Conservation (phyloP, 2,888 invertebrate species). For the Ethmia dodecea region DNA sequence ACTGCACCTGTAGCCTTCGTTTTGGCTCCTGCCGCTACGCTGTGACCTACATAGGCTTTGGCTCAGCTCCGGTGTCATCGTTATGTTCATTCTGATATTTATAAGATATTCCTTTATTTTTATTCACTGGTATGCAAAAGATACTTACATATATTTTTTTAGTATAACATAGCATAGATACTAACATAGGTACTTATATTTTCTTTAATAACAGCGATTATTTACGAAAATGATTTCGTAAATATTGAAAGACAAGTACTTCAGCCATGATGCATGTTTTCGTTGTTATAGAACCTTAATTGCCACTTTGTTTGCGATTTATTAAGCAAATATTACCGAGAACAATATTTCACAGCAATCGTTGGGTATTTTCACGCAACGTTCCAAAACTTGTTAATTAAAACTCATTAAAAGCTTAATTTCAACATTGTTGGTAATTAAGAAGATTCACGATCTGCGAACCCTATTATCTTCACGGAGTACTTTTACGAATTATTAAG, state of each 20-base stretch:
- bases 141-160: too few relatives aligned
- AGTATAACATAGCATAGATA: too few relatives aligned
- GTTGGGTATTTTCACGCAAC: conserved; percentile 52
- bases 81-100: conserved; percentile 11
- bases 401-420: conserved; percentile 72
- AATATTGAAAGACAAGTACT: too few relatives aligned
- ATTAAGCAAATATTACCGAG: conserved; percentile 28
- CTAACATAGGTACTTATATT: too few relatives aligned
- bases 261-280: too few relatives aligned
- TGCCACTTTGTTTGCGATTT: conserved; percentile 23
- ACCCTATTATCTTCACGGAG: conserved; percentile 60
- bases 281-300: conserved; percentile 19
- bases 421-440: conserved; percentile 71
- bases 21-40: conserved; percentile 10
- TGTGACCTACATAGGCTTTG: conserved; percentile 13
- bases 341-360: conserved; percentile 38
- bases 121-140: too few relatives aligned
- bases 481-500: conserved; percentile 59
- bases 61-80: conserved; percentile 13
- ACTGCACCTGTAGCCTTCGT: conserved; percentile 9
- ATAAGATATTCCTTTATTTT: not conserved
- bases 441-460: conserved; percentile 70
- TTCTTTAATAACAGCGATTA: too few relatives aligned
- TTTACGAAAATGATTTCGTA: too few relatives aligned
- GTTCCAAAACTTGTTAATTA: conserved; percentile 68